Evolutionary conservation across 2,113 vertebrate species (phyloP).

Genomic region (Amia ocellicauda): DNA sequence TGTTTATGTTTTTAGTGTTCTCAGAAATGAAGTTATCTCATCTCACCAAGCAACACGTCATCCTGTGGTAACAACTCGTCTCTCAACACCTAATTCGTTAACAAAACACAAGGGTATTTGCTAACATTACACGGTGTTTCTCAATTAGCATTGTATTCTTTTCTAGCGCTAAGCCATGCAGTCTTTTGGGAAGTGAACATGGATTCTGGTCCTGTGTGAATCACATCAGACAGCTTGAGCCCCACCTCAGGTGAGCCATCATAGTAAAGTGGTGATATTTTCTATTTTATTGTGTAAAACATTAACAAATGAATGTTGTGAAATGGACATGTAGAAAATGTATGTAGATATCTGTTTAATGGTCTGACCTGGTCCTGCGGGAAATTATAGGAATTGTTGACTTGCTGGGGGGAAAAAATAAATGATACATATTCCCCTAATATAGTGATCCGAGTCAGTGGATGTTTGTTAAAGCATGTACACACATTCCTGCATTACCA

Average conservation of each 20-base stretch:
- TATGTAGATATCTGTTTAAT: no score
- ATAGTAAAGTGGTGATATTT: no score
- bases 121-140: neutral
- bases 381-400: neutral
- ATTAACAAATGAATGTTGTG: neutral
- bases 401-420: no score
- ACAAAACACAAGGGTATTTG: neutral
- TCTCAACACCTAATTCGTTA: conserved; percentile 4
- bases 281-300: no score
- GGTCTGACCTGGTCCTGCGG: neutral
- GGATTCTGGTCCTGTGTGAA: neutral
- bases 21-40: neutral
- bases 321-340: neutral
- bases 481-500: no score
- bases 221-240: neutral
- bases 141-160: neutral
- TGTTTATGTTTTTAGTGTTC: neutral
- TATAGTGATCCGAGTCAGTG: no score
- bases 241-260: no score
- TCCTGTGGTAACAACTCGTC: neutral
- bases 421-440: no score
- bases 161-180: neutral
- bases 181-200: neutral
- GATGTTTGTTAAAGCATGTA: no score
- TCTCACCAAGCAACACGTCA: neutral